A percentile compares a stretch with the other conserved stretches of the same genome.
These are phyloP conservation scores for Clusia tigrina DNA, from an alignment of 2,888 invertebrate species.

Conservation along the genomic window DNA sequence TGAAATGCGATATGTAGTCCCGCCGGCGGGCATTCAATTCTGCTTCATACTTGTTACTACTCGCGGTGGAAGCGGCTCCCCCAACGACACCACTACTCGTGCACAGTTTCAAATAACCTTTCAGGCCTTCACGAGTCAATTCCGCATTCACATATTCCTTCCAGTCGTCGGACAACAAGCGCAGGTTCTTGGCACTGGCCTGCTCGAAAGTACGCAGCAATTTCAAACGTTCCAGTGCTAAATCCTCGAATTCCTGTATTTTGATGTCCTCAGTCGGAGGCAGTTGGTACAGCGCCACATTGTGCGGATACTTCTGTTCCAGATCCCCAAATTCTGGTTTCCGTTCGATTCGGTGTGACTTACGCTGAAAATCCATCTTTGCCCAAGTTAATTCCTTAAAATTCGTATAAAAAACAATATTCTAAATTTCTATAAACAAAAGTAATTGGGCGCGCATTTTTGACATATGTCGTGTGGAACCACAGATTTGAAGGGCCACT, in stretches of 20 bases:
- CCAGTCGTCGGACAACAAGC: slow-evolving; percentile 74
- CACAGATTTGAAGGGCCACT: too few relatives aligned
- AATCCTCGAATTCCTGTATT: slow-evolving; percentile 85
- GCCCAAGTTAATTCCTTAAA: too few relatives aligned
- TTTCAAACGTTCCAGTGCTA: slow-evolving; percentile 84
- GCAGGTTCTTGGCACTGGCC: slow-evolving; percentile 72
- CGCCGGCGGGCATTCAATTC: slow-evolving; percentile 74
- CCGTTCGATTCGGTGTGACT: slow-evolving; percentile 40
- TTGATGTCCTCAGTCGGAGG: slow-evolving; percentile 79
- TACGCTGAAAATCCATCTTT: slow-evolving; percentile 52
- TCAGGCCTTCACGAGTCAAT: slow-evolving; percentile 73
- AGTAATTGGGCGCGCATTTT: too few relatives aligned
- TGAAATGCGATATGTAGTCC: slow-evolving; percentile 93
- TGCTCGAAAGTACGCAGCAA: slow-evolving; percentile 80
- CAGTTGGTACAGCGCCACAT: slow-evolving; percentile 79
- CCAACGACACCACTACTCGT: slow-evolving; percentile 57
- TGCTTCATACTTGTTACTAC: slow-evolving; percentile 67
- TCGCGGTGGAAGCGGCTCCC: slow-evolving; percentile 21
- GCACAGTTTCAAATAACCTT: slow-evolving; percentile 71
- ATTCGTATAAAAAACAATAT: too few relatives aligned
- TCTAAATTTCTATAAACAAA: too few relatives aligned
- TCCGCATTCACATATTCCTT: slow-evolving; percentile 71
- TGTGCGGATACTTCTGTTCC: slow-evolving; percentile 71
- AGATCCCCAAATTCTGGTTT: slow-evolving; percentile 64
- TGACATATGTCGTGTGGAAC: too few relatives aligned